Conservation (phyloP, 2,113 vertebrate genomes). For the Ailurus styani region DNA sequence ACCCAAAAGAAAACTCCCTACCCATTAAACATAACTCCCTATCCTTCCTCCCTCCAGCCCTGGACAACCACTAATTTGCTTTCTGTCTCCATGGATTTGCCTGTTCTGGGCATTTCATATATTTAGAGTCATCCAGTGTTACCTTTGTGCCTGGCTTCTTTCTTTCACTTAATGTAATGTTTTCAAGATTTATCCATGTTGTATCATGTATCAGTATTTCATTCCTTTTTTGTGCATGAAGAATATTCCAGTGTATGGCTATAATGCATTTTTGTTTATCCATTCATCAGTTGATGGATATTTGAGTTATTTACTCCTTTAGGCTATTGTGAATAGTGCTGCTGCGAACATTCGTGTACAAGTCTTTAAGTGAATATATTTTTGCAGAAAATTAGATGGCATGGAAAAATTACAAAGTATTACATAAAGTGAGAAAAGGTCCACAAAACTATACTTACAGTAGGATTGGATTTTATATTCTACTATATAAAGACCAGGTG, state of each 20-base stretch:
- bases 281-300: neutral
- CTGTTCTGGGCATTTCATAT: neutral
- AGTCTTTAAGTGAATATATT: neutral
- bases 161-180: neutral
- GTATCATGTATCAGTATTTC: neutral
- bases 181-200: neutral
- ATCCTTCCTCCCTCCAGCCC: neutral
- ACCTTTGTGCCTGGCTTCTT: neutral
- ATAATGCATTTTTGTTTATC: neutral
- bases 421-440: neutral
- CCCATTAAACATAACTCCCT: neutral
- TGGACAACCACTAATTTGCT: neutral
- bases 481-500: neutral
- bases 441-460: neutral
- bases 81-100: neutral
- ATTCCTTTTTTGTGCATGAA: neutral
- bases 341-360: neutral
- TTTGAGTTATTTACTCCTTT: neutral
- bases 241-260: neutral
- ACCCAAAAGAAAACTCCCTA: neutral
- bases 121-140: neutral
- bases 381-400: neutral
- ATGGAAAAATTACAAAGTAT: neutral
- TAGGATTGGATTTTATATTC: neutral
- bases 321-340: neutral